Evolutionary conservation across 2,797 vertebrate species (phyloP).

Genomic region (Carduelis carduelis): DNA sequence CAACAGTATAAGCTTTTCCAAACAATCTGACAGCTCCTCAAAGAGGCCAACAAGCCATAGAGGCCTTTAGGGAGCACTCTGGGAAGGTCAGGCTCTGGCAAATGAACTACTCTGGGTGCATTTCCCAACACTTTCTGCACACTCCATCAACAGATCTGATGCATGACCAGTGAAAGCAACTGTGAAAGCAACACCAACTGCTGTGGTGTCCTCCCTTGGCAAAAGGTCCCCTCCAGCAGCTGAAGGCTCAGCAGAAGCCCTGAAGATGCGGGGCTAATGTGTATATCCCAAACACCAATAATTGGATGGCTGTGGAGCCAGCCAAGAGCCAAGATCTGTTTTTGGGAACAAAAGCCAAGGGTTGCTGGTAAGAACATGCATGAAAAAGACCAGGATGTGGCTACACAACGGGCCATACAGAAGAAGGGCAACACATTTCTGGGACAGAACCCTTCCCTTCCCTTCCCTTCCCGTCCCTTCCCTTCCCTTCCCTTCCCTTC

Average conservation of each 20-base stretch:
- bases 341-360: neutral
- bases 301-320: neutral
- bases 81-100: neutral
- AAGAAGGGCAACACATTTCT: neutral
- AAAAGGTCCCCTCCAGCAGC: neutral
- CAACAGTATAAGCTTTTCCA: neutral
- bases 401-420: accelerated
- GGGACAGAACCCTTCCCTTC: neutral
- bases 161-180: neutral
- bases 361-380: neutral
- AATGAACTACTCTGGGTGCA: neutral
- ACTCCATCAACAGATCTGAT: neutral
- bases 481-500: too few species aligned
- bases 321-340: too few species aligned
- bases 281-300: neutral
- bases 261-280: neutral
- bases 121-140: neutral
- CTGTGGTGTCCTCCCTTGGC: neutral
- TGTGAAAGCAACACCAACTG: neutral
- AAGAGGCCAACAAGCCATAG: neutral
- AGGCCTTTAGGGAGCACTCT: neutral
- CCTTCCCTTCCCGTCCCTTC: too few species aligned
- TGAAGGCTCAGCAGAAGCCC: neutral
- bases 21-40: neutral
- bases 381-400: neutral